Evolutionary conservation across 2,888 invertebrate species (phyloP), one percentile per base, ranked within the genome.

Genomic region (Ennomos quercinarius): DNA sequence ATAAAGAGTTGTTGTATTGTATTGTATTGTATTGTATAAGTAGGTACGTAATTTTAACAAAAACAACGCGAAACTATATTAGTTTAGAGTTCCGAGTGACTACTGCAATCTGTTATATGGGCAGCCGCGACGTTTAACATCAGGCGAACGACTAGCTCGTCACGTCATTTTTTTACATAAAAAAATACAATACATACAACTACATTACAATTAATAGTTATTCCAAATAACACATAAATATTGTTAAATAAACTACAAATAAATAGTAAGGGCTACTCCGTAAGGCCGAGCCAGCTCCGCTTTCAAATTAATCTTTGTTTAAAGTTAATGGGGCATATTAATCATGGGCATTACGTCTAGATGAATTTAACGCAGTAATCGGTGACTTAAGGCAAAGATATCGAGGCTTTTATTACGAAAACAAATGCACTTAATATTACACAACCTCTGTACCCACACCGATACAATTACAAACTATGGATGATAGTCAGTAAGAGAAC

Each of bases 231-330:
- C 9, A 17, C 35, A 37, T 17, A 27, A 4, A 27, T 27, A 5
- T 27, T 36, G 40, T 41, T 38, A 41, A 34, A 6, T 27, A 3
- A 27, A 27, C 5, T 9, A 46, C 52, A 57, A 49, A 58, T 68
- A 57, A 49, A 58, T 68, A 57, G 71, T 70, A 59, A 41, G 55
- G 66, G 63, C 51, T 43, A 47, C 55, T 36, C 67, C 63, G 68
- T 67, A 70, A 61, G 66, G 68, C 71, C 50, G 61, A 57, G 67
- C 64, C 53, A 64, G 67, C 71, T 61, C 70, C 71, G 77, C 74
- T 78, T 76, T 70, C 71, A 83, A 82, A 89, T 90, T 86, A 88
- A 89, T 91, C 90, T 84, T 90, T 87, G 89, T 89, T 89, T 89
- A 84, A 84, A 87, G 71, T 86, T 90, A 90, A 91, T 89, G 85